Evolutionary conservation across 2,797 vertebrate species (phyloP).

Genomic region (Gymnopithys bicolor): DNA sequence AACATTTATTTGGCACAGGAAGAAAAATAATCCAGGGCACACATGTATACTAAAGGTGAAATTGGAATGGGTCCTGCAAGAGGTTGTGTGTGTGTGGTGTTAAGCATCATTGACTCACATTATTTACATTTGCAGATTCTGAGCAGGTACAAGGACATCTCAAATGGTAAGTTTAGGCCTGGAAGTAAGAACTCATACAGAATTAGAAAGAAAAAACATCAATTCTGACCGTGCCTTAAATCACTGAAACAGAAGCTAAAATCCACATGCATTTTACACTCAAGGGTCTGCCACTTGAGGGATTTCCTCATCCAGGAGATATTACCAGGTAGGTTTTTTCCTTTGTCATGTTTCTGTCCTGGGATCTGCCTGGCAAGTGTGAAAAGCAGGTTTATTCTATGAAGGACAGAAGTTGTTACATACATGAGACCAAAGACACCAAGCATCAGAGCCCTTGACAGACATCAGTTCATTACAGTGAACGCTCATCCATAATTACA

Average conservation of each 20-base stretch:
- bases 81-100: not conserved
- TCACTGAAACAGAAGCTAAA: conserved; percentile 51
- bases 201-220: conserved; percentile 2
- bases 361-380: not conserved
- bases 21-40: conserved; percentile 4
- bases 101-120: not conserved
- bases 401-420: not conserved
- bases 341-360: not conserved
- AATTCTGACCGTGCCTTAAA: not conserved
- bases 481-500: not conserved
- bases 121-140: conserved; percentile 36
- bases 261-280: conserved; percentile 23
- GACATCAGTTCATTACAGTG: not conserved
- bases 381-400: not conserved
- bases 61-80: not conserved
- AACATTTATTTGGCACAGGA: conserved; percentile 53
- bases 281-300: conserved; percentile 1
- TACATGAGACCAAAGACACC: not conserved
- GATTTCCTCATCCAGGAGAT: not conserved
- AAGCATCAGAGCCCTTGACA: not conserved
- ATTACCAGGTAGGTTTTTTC: not conserved
- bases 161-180: not conserved
- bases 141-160: conserved; percentile 10
- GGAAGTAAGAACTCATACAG: not conserved
- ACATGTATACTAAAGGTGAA: not conserved